Conservation (phyloP, 2,797 vertebrate species). For the Neosalanx taihuensis region DNA sequence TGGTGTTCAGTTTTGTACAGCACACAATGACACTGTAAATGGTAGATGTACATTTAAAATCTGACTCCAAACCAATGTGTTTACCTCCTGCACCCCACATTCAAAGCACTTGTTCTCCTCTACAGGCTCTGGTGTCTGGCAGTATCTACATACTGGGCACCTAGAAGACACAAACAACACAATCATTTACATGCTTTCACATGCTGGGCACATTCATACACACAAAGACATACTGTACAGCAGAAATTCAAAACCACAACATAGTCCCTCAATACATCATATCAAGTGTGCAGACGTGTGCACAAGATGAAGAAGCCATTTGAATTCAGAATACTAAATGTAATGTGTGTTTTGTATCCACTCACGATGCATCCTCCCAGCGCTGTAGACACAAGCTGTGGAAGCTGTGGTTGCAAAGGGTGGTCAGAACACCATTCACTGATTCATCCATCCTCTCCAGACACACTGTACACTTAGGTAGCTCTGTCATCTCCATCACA, state of each 20-base stretch:
- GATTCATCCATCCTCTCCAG: constrained; percentile 99
- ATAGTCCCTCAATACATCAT: constrained; percentile 31
- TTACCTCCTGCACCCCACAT: constrained; percentile 96
- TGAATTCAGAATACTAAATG: constrained; percentile 13
- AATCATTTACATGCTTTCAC: constrained; percentile 2
- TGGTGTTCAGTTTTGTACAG: no score
- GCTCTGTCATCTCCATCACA: constrained; percentile 96
- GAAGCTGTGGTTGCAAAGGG: constrained; percentile 97
- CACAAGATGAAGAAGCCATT: constrained; percentile 22
- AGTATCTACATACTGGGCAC: constrained; percentile 97
- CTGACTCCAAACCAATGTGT: background rate
- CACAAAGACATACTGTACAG: constrained; percentile 14
- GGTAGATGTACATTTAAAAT: no score
- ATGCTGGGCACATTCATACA: background rate
- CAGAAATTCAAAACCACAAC: constrained; percentile 31
- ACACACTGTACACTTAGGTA: constrained; percentile 96
- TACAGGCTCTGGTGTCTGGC: constrained; percentile 95
- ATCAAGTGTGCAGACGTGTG: constrained; percentile 45
- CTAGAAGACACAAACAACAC: constrained; percentile 58
- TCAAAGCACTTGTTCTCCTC: constrained; percentile 99
- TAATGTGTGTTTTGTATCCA: constrained; percentile 14
- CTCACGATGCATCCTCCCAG: constrained; percentile 98
- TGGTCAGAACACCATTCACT: constrained; percentile 94
- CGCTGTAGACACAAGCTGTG: constrained; percentile 97
- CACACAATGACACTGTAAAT: no score